Evolutionary conservation across 2,797 vertebrate species (phyloP).

Genomic region (Apodemus agrarius): DNA sequence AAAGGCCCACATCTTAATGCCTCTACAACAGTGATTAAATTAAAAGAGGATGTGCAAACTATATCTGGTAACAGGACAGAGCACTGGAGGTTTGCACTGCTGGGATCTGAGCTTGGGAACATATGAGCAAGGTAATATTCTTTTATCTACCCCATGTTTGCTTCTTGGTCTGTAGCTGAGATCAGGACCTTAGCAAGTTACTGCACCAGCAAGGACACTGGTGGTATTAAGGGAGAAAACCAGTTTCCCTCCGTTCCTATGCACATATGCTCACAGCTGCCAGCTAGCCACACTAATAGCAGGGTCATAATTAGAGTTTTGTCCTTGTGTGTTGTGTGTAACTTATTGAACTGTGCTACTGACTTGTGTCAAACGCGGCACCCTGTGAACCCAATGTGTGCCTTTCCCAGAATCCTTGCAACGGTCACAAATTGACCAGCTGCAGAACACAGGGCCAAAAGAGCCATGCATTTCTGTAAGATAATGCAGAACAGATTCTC

Average conservation of each 20-base stretch:
- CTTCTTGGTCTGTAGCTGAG: background rate
- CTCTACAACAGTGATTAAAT: background rate
- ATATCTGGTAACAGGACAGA: background rate
- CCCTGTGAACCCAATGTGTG: background rate
- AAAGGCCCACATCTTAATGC: background rate
- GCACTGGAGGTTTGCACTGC: no score
- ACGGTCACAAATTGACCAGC: background rate
- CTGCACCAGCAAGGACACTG: background rate
- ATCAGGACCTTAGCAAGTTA: background rate
- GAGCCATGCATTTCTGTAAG: background rate
- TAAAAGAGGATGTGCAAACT: background rate
- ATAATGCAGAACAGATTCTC: background rate
- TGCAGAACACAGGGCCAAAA: background rate
- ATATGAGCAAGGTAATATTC: background rate
- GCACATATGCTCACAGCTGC: background rate
- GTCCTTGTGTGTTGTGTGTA: background rate
- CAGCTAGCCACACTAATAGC: background rate
- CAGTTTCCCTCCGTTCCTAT: accelerated
- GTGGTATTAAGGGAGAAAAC: background rate
- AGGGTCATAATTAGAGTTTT: background rate
- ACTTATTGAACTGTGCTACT: background rate
- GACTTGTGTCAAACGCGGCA: background rate
- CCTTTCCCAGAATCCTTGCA: background rate
- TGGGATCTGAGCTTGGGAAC: background rate
- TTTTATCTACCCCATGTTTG: background rate